Percentiles rank a stretch among this genome's conserved stretches.
These are phyloP conservation scores for Podocnemis expansa DNA, from an alignment of 2,113 vertebrate genomes.

Conservation along the genomic window DNA sequence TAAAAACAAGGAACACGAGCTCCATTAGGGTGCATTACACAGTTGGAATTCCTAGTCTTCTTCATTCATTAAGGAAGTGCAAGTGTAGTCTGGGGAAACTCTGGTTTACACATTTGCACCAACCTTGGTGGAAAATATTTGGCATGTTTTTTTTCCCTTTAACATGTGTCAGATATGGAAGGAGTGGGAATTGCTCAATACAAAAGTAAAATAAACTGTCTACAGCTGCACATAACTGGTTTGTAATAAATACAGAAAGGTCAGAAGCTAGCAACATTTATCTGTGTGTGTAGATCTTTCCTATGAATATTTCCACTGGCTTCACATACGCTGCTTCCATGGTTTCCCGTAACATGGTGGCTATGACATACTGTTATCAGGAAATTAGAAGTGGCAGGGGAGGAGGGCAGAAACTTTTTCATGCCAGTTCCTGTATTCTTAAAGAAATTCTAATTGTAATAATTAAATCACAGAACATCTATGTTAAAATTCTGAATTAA, in stretches of 20 bases:
- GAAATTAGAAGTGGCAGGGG: not conserved
- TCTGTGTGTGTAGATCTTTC: not conserved
- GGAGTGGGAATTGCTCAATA: not conserved
- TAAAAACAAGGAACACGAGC: conserved; percentile 3
- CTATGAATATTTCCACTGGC: not conserved
- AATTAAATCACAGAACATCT: not conserved
- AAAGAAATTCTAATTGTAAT: conserved; percentile 43
- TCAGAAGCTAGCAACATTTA: not conserved
- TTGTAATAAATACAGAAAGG: not conserved
- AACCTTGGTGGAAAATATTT: not conserved
- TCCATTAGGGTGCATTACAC: not conserved
- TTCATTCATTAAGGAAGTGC: not conserved
- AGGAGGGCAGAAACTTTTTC: not conserved
- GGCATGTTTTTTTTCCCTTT: not conserved
- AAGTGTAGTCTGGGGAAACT: not conserved
- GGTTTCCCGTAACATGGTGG: not conserved
- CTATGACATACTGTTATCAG: not conserved
- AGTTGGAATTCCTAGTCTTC: conserved; percentile 18
- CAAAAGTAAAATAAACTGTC: not conserved
- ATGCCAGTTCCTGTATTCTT: conserved; percentile 8
- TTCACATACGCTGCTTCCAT: not conserved
- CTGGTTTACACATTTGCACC: not conserved
- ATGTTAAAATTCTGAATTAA: conserved; percentile 39
- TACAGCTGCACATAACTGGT: not conserved
- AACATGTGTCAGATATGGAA: not conserved